Base-by-base conservation (phyloP, 2,797 vertebrate genomes). In the Carapus acus region DNA sequence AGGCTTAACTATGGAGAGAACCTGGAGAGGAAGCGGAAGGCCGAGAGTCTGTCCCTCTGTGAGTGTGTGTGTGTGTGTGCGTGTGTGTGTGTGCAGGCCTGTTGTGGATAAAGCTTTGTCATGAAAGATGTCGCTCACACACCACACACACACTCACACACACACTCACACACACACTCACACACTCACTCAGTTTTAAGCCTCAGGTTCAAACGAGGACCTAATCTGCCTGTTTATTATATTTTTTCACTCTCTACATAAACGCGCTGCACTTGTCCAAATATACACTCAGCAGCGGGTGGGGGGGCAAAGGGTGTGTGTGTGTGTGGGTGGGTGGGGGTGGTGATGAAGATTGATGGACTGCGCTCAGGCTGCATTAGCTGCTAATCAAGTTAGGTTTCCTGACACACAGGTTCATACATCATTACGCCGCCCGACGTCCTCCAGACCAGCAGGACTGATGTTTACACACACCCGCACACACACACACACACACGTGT, bases 191-290 rank as follows among this genome's bases (percentile, higher is more conserved):
- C 24, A 39, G 43, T 74, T 77, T 71, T 63, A 71, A 65, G 58
- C 58, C 2, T 19, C 58, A 44, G 47, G 65, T 85, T 86, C 81
- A 87, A 86, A 85, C 62, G 62, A 49, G 58, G 61, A 74, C 69
- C 77, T 83, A 85, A 88, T 85, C 83, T 82, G 46, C 56, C 50
- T 88, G 88, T 88, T 88, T 88, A 85, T 89, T 88, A 81, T 87
- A 83, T 81, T 80, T 85, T 85, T 88, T 87, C 86, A 86, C 85
- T 87, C 83, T 75, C 70, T 81, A 82, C 66, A 77, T 86, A 89
- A 87, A 88, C 85, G 55, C 53, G 76, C 81, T 76, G 55, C 75
- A 71, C 71, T 82, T 87, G 86, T 87, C 82, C 80, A 88, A 87
- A 88, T 84, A 86, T 65, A 80, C 80, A 79, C 81, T 84, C 71